Percentiles rank a stretch among this genome's conserved stretches.
Evolutionary conservation across 35 echinoderm and acorn worm genomes (phyloP).

Genomic region (Ophioderma brevispina): DNA sequence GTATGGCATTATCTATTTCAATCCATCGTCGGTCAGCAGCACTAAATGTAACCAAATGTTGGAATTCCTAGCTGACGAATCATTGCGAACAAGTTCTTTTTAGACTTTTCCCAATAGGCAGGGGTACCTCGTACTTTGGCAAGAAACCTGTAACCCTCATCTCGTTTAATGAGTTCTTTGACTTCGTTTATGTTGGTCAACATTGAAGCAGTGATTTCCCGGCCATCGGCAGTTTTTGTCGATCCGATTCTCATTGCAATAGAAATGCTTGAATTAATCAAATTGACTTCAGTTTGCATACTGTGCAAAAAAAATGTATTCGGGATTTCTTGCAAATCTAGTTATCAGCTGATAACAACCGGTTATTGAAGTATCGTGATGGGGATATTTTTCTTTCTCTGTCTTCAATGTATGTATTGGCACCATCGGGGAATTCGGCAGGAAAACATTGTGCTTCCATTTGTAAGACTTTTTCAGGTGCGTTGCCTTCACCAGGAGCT

Average conservation of each 20-base stretch:
- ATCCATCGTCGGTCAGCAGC: constrained; percentile 69
- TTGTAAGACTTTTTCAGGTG: constrained; percentile 44
- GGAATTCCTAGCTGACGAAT: constrained; percentile 71
- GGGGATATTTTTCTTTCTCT: constrained; percentile 41
- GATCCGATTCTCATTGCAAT: constrained; percentile 63
- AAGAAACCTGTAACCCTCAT: constrained; percentile 71
- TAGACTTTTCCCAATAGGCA: constrained; percentile 66
- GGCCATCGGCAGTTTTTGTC: not conserved
- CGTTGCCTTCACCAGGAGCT: constrained; percentile 80
- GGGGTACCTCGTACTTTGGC: constrained; percentile 76
- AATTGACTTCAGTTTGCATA: constrained; percentile 51
- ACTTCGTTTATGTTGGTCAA: constrained; percentile 44
- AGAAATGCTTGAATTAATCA: constrained; percentile 59
- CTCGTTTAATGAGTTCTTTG: constrained; percentile 50
- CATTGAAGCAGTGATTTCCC: constrained; percentile 28
- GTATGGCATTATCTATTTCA: constrained; percentile 42
- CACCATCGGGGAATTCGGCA: constrained; percentile 37
- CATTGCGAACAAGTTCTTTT: constrained; percentile 77
- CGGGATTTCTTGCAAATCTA: constrained; percentile 59
- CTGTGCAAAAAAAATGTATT: constrained; percentile 76
- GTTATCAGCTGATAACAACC: constrained; percentile 57
- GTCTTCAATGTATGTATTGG: constrained; percentile 24
- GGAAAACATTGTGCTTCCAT: constrained; percentile 60
- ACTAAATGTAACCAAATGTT: constrained; percentile 66
- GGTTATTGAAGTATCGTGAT: constrained; percentile 34